A percentile compares a stretch with the other conserved stretches of the same genome.
These are phyloP conservation scores for Chitala chitala DNA, from an alignment of 2,113 vertebrate genomes.

Conservation along the genomic window DNA sequence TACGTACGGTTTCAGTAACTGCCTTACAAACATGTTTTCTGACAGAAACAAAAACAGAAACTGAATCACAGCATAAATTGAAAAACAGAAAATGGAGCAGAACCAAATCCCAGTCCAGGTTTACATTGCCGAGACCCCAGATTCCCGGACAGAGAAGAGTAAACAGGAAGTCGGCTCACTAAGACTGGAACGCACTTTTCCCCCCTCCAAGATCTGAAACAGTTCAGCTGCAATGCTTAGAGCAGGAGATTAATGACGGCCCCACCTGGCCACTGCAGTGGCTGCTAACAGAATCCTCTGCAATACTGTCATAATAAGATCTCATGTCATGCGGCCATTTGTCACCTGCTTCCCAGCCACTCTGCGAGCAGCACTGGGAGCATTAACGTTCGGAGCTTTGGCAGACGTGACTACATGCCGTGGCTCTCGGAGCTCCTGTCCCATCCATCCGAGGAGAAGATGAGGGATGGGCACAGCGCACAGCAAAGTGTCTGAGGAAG, in stretches of 20 bases:
- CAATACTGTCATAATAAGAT: not conserved
- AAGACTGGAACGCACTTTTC: not conserved
- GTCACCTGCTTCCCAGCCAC: not conserved
- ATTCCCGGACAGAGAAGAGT: not conserved
- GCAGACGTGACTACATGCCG: not conserved
- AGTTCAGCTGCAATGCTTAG: not conserved
- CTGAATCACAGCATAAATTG: too few species aligned
- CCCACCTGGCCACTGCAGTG: not conserved
- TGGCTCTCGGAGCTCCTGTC: not conserved
- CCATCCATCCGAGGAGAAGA: not conserved
- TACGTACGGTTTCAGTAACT: too few species aligned
- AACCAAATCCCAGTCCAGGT: not conserved
- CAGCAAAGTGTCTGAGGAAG: slow-evolving; percentile 13
- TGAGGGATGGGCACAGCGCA: too few species aligned
- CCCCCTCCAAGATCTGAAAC: not conserved
- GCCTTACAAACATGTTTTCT: too few species aligned
- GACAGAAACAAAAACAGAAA: too few species aligned
- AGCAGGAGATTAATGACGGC: not conserved
- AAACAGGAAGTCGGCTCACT: not conserved
- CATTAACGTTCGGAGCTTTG: not conserved
- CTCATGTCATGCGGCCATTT: not conserved
- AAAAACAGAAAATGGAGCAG: not conserved
- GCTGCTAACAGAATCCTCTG: not conserved
- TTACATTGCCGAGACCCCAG: slow-evolving; percentile 1
- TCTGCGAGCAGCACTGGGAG: not conserved